Conservation (phyloP, 2,888 invertebrate species). For the Acheta domesticus region DNA sequence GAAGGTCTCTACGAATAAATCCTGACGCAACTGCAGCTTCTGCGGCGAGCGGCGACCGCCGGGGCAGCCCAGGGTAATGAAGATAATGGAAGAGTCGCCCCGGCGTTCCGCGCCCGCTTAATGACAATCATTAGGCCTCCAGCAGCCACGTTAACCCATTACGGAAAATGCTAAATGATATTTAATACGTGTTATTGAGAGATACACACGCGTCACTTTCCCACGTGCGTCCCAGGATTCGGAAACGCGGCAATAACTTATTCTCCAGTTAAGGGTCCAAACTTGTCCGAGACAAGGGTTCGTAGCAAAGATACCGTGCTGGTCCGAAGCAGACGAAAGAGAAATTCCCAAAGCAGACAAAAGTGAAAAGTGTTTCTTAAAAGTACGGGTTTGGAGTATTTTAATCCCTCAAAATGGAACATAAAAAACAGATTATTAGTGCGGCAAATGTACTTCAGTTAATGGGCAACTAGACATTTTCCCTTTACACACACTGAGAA, state of each 20-base stretch:
- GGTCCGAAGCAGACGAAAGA: too few relatives aligned
- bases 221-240: not conserved
- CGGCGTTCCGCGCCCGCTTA: not conserved
- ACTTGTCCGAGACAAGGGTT: too few relatives aligned
- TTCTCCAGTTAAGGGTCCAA: not conserved
- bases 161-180: not conserved
- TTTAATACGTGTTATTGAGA: not conserved
- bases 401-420: too few relatives aligned
- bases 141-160: not conserved
- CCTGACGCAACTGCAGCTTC: not conserved
- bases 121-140: not conserved
- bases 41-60: not conserved
- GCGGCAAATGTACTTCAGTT: too few relatives aligned
- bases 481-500: too few relatives aligned
- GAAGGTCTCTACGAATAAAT: too few relatives aligned
- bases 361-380: too few relatives aligned
- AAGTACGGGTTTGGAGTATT: too few relatives aligned
- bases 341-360: too few relatives aligned
- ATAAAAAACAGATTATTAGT: too few relatives aligned
- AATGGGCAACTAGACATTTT: too few relatives aligned
- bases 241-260: not conserved
- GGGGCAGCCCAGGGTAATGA: not conserved
- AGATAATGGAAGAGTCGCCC: not conserved
- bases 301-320: too few relatives aligned
- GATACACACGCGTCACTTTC: not conserved